Evolutionary conservation across 2,113 vertebrate genomes (phyloP), one percentile per base, ranked within the genome.

Genomic region (Cyprinodon variegatus): DNA sequence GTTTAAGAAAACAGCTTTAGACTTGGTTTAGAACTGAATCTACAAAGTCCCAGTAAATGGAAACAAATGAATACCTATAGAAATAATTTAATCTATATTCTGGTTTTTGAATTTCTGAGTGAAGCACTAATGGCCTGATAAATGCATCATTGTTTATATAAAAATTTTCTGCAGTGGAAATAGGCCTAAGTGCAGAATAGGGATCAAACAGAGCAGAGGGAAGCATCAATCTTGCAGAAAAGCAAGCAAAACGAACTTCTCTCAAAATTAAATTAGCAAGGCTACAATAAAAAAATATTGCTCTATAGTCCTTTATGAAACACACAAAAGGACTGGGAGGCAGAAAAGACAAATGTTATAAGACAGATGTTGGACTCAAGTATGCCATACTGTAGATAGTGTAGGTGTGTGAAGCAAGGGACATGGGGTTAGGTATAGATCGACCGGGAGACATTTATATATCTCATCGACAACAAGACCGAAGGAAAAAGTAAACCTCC

Each of bases 401-500:
- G 48, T 2, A 9, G 4, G 4, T 36, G 4, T 10, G 39, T 22
- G 36, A 65, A 65, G 65, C 2, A 8, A 40, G 61, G 38, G 41
- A 13, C 38, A 13, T 17, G 41, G 43, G 38, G 46, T 20, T 57
- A 36, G 61, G n/a, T n/a, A 40, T 50, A 60, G 39, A 77, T 79
- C 70, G 82, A 84, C 83, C 38, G 12, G 17, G 63, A 68, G 62
- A 69, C 79, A 91, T 91, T 84, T 83, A 86, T 90, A 92, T 90
- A 78, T 60, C 40, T 77, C 91, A 95, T 93, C 92, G 90, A 95
- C 94, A 76, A 90, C 83, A 88, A 83, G 76, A 85, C 82, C 50
- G 90, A 87, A 91, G 88, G 90, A 90, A 88, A 85, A 86, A 86
- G 82, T 88, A 88, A 91, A 91, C 90, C 87, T 94, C 93, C 93